phyloP scores from a whole-genome alignment of 2,888 invertebrate genomes.

The Taphrorychus bicolor region DNA sequence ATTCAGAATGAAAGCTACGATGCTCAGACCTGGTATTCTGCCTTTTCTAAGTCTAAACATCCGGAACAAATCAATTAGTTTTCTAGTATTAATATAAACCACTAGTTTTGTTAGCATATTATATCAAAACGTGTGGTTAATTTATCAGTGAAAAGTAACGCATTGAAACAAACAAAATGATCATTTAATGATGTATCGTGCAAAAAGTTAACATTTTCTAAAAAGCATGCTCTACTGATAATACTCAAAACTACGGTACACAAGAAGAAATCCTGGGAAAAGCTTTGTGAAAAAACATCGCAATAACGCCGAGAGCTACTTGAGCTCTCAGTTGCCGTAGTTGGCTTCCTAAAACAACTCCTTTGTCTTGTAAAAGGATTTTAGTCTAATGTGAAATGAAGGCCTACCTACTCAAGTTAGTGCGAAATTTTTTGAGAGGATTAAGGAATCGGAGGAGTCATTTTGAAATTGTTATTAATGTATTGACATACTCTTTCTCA shows the following conservation, averaged over 20 bases:
- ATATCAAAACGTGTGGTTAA: neutral
- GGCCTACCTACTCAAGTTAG: constrained; percentile 17
- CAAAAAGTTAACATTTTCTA: neutral
- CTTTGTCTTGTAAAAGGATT: constrained; percentile 24
- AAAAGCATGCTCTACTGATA: neutral
- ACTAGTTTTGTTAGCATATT: constrained; percentile 10
- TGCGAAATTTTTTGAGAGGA: constrained; percentile 24
- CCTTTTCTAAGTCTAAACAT: constrained; percentile 86
- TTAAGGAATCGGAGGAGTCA: neutral
- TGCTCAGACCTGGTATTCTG: constrained; percentile 93
- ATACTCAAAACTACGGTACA: constrained; percentile 1
- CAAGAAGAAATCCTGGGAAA: constrained; percentile 3
- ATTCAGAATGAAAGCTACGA: constrained; percentile 72
- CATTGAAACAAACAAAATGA: neutral
- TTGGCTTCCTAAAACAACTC: constrained; percentile 2
- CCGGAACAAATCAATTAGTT: too few species aligned
- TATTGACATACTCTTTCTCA: too few species aligned
- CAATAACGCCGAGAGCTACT: constrained; percentile 20
- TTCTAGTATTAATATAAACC: too few species aligned
- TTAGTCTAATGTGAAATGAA: neutral
- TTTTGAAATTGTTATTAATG: neutral
- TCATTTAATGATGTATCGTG: constrained; percentile 1
- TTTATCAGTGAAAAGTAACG: too few species aligned
- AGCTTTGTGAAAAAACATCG: constrained; percentile 33
- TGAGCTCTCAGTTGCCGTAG: neutral